Conservation (phyloP, 2,888 invertebrate genomes). For the Nysson spinosus region DNA sequence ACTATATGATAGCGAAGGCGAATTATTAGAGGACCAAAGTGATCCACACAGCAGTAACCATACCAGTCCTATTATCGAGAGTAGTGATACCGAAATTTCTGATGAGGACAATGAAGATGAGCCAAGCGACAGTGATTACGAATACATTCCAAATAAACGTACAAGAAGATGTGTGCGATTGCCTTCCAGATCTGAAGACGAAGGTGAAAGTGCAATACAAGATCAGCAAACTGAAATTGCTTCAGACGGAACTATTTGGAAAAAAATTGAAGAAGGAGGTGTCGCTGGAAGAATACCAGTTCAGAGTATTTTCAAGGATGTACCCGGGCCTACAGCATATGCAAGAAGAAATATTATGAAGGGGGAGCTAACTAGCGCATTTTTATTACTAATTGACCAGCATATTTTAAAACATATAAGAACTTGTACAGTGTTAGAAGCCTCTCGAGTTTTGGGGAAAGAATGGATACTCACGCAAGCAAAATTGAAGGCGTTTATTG, state of each 20-base stretch:
- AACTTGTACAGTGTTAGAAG: conserved; percentile 7
- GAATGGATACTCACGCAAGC: background rate
- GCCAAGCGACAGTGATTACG: too few species aligned
- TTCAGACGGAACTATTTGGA: conserved; percentile 7
- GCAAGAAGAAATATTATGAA: conserved; percentile 7
- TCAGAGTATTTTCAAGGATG: conserved; percentile 14
- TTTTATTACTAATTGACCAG: background rate
- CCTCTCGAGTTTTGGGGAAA: background rate
- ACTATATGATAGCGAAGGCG: conserved; percentile 29
- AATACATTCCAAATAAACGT: conserved; percentile 36
- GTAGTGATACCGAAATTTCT: conserved; percentile 40
- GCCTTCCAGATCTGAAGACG: conserved; percentile 10
- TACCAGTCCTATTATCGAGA: too few species aligned
- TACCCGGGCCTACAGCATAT: conserved; percentile 9
- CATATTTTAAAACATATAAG: conserved; percentile 1
- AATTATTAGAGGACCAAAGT: conserved; percentile 32
- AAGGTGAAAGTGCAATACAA: conserved; percentile 6
- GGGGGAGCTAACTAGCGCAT: conserved; percentile 1
- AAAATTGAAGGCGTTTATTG: background rate
- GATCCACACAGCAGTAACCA: conserved; percentile 44
- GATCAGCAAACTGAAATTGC: conserved; percentile 1
- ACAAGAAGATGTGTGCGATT: conserved; percentile 13
- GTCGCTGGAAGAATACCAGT: conserved; percentile 4
- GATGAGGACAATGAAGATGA: too few species aligned
- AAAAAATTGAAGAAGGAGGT: conserved; percentile 8